Conservation (phyloP, 2,888 invertebrate genomes). For the Campoplex nolae region DNA sequence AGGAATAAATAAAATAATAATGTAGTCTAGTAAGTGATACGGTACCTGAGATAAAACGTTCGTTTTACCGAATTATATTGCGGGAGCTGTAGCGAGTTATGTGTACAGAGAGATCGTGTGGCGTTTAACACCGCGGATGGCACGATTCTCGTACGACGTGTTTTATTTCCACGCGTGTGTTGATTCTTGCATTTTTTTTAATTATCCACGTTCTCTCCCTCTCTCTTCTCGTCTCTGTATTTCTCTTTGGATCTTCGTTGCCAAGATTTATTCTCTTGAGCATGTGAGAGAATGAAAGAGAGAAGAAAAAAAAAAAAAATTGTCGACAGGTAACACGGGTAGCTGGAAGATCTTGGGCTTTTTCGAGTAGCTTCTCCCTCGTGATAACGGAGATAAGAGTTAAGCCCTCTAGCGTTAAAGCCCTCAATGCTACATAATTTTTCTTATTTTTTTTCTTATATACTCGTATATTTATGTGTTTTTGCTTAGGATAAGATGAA, state of each 20-base stretch:
- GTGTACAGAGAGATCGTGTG: slow-evolving; percentile 46
- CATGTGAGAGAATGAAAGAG: slow-evolving; percentile 23
- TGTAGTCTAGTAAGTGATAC: not conserved
- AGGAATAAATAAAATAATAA: slow-evolving; percentile 8
- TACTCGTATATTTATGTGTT: slow-evolving; percentile 18
- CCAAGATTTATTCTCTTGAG: not conserved
- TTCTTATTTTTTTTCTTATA: not conserved
- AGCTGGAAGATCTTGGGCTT: slow-evolving; percentile 74
- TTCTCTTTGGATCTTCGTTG: not conserved
- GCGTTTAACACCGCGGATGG: slow-evolving; percentile 28
- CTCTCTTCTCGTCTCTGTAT: not conserved
- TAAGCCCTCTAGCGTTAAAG: slow-evolving; percentile 70
- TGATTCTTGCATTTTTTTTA: slow-evolving; percentile 20
- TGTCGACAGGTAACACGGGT: slow-evolving; percentile 78
- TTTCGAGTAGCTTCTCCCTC: slow-evolving; percentile 72
- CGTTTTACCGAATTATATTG: slow-evolving; percentile 38
- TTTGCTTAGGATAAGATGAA: slow-evolving; percentile 54
- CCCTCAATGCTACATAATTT: slow-evolving; percentile 29
- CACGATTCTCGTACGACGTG: slow-evolving; percentile 40
- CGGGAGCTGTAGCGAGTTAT: slow-evolving; percentile 13
- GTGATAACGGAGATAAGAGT: slow-evolving; percentile 81
- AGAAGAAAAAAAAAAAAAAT: slow-evolving; percentile 24
- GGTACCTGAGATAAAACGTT: slow-evolving; percentile 30
- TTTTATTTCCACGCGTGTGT: slow-evolving; percentile 46
- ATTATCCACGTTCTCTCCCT: slow-evolving; percentile 17